Conservation (phyloP, 2,797 vertebrate species). For the Zalophus californianus region DNA sequence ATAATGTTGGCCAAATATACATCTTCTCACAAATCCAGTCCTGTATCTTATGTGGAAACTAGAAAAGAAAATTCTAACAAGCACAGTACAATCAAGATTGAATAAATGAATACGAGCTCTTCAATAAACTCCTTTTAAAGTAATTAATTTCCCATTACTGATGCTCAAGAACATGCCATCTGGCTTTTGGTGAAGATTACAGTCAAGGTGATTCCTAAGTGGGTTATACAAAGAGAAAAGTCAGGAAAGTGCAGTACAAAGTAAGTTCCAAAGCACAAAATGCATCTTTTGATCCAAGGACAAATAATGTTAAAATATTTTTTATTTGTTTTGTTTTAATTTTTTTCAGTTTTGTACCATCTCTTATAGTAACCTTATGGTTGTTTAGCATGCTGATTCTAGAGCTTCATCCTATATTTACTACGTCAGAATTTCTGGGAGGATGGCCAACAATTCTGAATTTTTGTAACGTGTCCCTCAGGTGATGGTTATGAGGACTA, state of each 20-base stretch:
- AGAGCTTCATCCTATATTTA: background rate
- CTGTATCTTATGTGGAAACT: background rate
- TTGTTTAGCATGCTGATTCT: background rate
- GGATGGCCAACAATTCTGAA: background rate
- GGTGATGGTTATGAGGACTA: background rate
- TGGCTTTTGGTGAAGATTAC: background rate
- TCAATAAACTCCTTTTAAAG: background rate
- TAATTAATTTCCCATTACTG: background rate
- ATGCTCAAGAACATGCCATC: background rate
- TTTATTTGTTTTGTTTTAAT: background rate
- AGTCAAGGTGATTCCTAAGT: background rate
- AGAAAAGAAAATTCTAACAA: background rate
- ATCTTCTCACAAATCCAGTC: background rate
- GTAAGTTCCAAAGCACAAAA: background rate
- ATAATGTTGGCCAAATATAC: background rate
- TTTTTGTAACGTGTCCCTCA: slow-evolving; percentile 1
- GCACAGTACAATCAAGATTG: background rate
- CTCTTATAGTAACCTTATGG: background rate
- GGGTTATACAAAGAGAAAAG: background rate
- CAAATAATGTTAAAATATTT: background rate
- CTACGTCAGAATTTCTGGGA: background rate
- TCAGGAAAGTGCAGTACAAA: background rate
- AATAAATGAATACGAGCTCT: background rate
- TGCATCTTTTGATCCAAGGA: background rate
- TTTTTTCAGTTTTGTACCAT: background rate